A percentile compares a stretch with the other conserved stretches of the same genome.
Conservation (phyloP, 2,888 invertebrate species). For the Tetragnatha montana region DNA sequence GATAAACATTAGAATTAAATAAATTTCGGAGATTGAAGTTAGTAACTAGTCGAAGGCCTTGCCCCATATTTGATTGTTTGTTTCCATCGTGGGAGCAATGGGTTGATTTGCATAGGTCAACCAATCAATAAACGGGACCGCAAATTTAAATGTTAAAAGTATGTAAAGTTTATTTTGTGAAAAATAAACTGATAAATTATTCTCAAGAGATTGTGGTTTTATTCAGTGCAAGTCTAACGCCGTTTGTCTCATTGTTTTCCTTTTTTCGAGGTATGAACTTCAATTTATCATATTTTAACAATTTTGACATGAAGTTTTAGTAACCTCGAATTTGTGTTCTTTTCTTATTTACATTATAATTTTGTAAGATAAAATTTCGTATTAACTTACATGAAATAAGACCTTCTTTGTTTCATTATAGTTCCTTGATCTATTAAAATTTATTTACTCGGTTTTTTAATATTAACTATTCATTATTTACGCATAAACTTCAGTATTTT, state of each 20-base stretch:
- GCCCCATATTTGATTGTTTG: background rate
- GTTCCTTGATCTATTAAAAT: too few species aligned
- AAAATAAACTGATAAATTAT: background rate
- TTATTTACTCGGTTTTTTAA: too few species aligned
- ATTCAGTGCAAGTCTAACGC: background rate
- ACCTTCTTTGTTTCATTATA: too few species aligned
- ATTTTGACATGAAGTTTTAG: background rate
- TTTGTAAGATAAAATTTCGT: too few species aligned
- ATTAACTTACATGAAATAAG: too few species aligned
- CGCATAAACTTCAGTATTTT: too few species aligned
- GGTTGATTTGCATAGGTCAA: background rate
- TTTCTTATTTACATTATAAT: too few species aligned
- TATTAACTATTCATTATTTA: too few species aligned
- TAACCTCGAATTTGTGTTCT: too few species aligned
- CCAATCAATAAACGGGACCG: background rate
- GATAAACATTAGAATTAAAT: background rate
- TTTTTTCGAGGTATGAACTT: background rate
- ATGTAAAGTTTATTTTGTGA: background rate
- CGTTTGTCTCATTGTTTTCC: background rate
- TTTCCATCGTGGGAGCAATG: background rate
- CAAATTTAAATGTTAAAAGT: background rate
- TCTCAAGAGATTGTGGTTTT: background rate
- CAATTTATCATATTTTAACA: background rate
- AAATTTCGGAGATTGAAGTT: background rate
- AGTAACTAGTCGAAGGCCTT: background rate